phyloP scores from a whole-genome alignment of 1,140 invertebrate genomes.

The Drosophila persimilis region DNA sequence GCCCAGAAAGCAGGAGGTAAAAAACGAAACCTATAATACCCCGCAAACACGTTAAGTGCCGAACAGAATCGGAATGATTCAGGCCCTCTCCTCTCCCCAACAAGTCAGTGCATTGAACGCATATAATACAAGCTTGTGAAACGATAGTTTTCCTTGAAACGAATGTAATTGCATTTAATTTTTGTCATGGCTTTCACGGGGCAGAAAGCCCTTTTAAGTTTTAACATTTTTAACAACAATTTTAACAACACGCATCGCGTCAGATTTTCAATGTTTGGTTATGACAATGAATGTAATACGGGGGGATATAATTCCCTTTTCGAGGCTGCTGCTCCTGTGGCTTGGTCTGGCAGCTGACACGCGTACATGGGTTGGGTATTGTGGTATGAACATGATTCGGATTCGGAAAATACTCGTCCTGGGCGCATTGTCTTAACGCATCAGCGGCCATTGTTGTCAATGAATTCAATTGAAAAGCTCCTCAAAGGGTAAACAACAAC shows the following conservation, averaged over 20 bases:
- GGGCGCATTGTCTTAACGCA: conserved; percentile 62
- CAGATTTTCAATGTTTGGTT: conserved; percentile 72
- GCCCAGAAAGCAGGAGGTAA: conserved; percentile 3
- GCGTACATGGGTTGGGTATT: conserved; percentile 28
- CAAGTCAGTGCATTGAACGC: conserved; percentile 64
- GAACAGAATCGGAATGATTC: conserved; percentile 50
- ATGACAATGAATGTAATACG: conserved; percentile 70
- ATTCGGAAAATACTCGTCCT: conserved; percentile 49
- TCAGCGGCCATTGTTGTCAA: conserved; percentile 60
- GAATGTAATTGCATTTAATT: conserved; percentile 44
- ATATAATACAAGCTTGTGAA: conserved; percentile 65
- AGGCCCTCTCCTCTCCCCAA: conserved; percentile 24
- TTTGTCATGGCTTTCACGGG: conserved; percentile 41
- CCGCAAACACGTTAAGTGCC: conserved; percentile 67
- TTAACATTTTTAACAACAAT: conserved; percentile 42
- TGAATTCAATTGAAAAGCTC: conserved; percentile 17
- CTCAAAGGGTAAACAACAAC: conserved; percentile 30
- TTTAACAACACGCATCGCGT: conserved; percentile 62
- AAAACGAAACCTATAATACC: conserved; percentile 44
- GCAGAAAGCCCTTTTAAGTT: conserved; percentile 54
- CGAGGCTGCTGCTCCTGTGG: conserved; percentile 15
- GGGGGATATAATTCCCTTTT: conserved; percentile 32
- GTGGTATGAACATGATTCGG: conserved; percentile 60
- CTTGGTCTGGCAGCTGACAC: conserved; percentile 15
- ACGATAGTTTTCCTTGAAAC: conserved; percentile 43